A percentile compares a stretch with the other conserved stretches of the same genome.
Conservation (phyloP, 2,888 invertebrate genomes). For the Zele albiditarsus region DNA sequence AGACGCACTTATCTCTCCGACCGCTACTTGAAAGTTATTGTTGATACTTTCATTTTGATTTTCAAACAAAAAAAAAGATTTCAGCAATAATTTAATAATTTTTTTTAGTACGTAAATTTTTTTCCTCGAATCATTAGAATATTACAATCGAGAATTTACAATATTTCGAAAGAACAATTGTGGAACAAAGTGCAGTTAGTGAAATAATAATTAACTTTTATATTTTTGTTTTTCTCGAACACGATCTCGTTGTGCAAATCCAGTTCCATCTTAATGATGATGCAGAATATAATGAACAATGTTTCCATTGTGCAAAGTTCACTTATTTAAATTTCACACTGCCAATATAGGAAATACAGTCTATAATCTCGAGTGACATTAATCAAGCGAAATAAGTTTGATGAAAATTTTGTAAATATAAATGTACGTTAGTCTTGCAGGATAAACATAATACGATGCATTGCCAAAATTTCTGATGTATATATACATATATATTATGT, state of each 20-base stretch:
- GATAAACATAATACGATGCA: background rate
- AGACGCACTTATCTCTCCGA: background rate
- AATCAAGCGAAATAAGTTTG: background rate
- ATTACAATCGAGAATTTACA: background rate
- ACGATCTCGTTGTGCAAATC: slow-evolving; percentile 1
- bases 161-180: background rate
- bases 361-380: slow-evolving; percentile 23
- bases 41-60: background rate
- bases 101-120: background rate
- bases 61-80: slow-evolving; percentile 4
- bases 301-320: background rate
- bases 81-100: slow-evolving; percentile 16
- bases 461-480: slow-evolving; percentile 22
- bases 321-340: slow-evolving; percentile 20
- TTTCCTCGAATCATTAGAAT: background rate
- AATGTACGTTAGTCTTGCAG: slow-evolving; percentile 5
- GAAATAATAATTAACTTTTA: background rate
- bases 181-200: slow-evolving; percentile 5
- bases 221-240: background rate
- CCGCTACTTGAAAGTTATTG: slow-evolving; percentile 9
- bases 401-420: slow-evolving; percentile 12
- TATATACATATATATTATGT: slow-evolving; percentile 11
- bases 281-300: background rate
- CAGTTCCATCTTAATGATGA: slow-evolving; percentile 7
- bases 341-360: slow-evolving; percentile 11